These are phyloP conservation scores for Episyrphus balteatus DNA, from an alignment of 1,140 invertebrate genomes.

Conservation along the genomic window DNA sequence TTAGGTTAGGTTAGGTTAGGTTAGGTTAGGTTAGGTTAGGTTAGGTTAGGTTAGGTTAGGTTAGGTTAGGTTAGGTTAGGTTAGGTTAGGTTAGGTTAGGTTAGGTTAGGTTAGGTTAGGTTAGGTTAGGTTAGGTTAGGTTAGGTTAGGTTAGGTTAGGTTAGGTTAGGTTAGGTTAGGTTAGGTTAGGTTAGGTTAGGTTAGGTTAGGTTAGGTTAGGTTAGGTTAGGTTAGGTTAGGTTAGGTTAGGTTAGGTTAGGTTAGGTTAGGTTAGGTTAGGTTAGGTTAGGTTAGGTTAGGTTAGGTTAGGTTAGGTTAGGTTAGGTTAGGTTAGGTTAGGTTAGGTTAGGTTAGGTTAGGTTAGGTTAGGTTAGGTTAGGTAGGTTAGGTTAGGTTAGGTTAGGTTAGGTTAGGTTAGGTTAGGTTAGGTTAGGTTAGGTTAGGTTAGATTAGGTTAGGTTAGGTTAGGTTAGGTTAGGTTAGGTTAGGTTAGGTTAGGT, in stretches of 20 bases:
- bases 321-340: too few relatives aligned
- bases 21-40: constrained; percentile 6
- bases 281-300: too few relatives aligned
- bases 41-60: constrained; percentile 5
- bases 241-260: too few relatives aligned
- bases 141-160: constrained; percentile 6
- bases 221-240: constrained; percentile 4
- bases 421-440: background rate
- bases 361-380: background rate
- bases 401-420: background rate
- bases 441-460: background rate
- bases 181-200: constrained; percentile 1
- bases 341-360: too few relatives aligned
- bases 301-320: too few relatives aligned
- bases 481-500: background rate
- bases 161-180: constrained; percentile 6
- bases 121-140: constrained; percentile 4
- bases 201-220: constrained; percentile 1
- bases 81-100: constrained; percentile 5
- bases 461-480: background rate
- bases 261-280: too few relatives aligned
- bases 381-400: background rate
- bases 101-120: constrained; percentile 4
- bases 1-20: too few relatives aligned
- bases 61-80: constrained; percentile 5